These are phyloP conservation scores for Marmota monax DNA, from an alignment of 2,113 vertebrate species.

Conservation along the genomic window DNA sequence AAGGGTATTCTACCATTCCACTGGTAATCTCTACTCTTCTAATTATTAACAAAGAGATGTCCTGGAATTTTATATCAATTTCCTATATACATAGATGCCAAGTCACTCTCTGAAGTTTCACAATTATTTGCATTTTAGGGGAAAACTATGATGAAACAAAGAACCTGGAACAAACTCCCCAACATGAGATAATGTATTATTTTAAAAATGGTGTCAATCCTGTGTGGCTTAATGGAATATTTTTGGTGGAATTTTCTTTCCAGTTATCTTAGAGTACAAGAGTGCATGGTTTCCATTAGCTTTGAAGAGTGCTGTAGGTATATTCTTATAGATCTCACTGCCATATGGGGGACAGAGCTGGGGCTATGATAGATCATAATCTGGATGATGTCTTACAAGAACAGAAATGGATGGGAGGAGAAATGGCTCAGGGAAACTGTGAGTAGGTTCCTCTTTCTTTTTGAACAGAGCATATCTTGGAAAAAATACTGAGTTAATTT, in stretches of 20 bases:
- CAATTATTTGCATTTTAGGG: slow-evolving; percentile 95
- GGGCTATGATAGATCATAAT: slow-evolving; percentile 92
- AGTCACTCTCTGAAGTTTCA: slow-evolving; percentile 94
- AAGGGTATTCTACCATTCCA: slow-evolving; percentile 95
- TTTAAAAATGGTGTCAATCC: slow-evolving; percentile 91
- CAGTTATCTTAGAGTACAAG: slow-evolving; percentile 94
- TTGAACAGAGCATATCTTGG: neutral
- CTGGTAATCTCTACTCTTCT: slow-evolving; percentile 93
- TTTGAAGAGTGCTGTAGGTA: slow-evolving; percentile 94
- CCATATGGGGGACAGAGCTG: slow-evolving; percentile 95
- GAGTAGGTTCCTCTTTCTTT: slow-evolving; percentile 59
- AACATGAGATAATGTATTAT: slow-evolving; percentile 91
- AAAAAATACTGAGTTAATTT: neutral
- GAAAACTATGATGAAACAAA: slow-evolving; percentile 96
- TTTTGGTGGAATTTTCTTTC: slow-evolving; percentile 94
- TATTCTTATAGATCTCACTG: slow-evolving; percentile 90
- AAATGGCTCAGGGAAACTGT: slow-evolving; percentile 92
- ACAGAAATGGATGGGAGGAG: slow-evolving; percentile 91
- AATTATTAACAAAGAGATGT: slow-evolving; percentile 92
- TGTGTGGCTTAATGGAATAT: slow-evolving; percentile 92
- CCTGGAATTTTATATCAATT: slow-evolving; percentile 93
- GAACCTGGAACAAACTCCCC: slow-evolving; percentile 89
- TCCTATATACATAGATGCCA: slow-evolving; percentile 92
- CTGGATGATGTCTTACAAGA: slow-evolving; percentile 91
- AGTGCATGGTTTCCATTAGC: slow-evolving; percentile 94